Base-by-base conservation (phyloP, 1,140 invertebrate genomes). In the Scaptomyza montana region DNA sequence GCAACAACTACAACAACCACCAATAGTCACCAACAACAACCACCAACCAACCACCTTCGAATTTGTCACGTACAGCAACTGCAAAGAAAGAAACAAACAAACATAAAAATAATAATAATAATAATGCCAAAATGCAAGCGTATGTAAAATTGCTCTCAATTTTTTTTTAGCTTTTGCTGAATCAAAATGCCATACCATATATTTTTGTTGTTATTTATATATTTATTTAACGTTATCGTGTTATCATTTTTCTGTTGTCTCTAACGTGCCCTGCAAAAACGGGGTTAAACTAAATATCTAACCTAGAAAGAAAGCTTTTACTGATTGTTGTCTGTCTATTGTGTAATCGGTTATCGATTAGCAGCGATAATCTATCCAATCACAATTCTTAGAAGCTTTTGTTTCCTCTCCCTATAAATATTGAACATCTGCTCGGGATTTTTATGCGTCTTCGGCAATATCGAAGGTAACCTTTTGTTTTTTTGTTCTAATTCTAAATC, bases 1-100 rank as follows among this genome's bases (percentile, higher is more conserved):
- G 36, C 74, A 77, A 66, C 63, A 30, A 65, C 51, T 2, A 61
- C 65, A 36, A 68, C 65, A 1, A 60, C 49, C 57, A 68, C 64
- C 62, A 65, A 46, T 13, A 56, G 49, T 33, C 30, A 71, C 45
- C 61, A 71, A 41, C 66, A 54, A 65, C 66, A 71, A 64, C 53
- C 0, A 41, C 66, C 53, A 57, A 71, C 33, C 61, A 46, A 63
- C 39, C 51, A 70, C 43, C 63, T 60, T 30, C 57, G 57, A 49
- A 65, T 16, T 16, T 16, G 16, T 16, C 16, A 16, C 16, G 16
- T 16, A 16, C 0, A 16, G 16, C 16, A 16, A 16, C 16, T 16
- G 16, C 16, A 16, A 16, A 16, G 16, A 16, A 16, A 16, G 16
- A 16, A 16, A 16, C 16, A 16, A 16, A 16, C 16, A 16, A 16